These are phyloP conservation scores for Eristalinus sepulchralis DNA, from an alignment of 2,888 invertebrate species.

Conservation along the genomic window DNA sequence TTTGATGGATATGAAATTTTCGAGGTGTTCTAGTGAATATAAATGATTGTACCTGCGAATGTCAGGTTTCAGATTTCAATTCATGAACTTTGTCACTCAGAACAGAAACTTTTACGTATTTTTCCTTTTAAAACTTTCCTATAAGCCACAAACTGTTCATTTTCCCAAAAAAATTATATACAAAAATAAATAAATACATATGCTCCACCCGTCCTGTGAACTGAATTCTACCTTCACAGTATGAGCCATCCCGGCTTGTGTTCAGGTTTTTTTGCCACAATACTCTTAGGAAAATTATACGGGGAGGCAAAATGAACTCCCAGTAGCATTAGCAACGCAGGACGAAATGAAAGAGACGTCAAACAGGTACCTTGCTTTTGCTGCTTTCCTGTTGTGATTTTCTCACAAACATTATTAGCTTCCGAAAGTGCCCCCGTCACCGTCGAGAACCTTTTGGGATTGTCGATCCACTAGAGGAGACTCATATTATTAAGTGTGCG, in stretches of 20 bases:
- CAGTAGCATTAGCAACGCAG: slow-evolving; percentile 28
- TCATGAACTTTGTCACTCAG: not conserved
- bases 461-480: slow-evolving; percentile 48
- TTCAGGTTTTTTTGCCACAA: slow-evolving; percentile 28
- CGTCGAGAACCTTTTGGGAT: slow-evolving; percentile 58
- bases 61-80: not conserved
- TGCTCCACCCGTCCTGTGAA: not conserved
- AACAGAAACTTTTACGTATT: not conserved
- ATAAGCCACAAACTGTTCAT: not conserved
- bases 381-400: slow-evolving; percentile 50
- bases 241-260: not conserved
- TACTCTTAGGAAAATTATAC: slow-evolving; percentile 34
- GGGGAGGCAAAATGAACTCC: slow-evolving; percentile 39
- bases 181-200: not conserved
- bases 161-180: not conserved
- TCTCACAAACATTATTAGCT: slow-evolving; percentile 61
- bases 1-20: no score
- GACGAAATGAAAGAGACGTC: slow-evolving; percentile 30
- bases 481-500: slow-evolving; percentile 49
- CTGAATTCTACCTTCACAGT: not conserved
- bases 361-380: slow-evolving; percentile 49
- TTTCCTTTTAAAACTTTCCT: not conserved
- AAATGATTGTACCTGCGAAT: not conserved
- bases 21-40: no score
- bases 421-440: slow-evolving; percentile 39